phyloP scores from a whole-genome alignment of 2,888 invertebrate species.

The Sclerodermus sp. region DNA sequence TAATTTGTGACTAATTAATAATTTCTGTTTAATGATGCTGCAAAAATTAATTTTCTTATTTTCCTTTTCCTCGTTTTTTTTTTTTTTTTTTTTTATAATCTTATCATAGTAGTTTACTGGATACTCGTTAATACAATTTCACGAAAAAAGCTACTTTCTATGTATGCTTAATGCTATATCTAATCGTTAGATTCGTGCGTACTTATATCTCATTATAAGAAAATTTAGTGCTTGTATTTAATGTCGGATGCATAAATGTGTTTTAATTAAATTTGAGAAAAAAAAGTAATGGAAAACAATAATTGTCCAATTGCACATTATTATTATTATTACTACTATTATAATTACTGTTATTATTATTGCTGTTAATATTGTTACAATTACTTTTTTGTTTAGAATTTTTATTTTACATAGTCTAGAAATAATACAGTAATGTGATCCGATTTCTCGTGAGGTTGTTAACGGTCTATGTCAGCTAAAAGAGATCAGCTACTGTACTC shows the following conservation, averaged over 20 bases:
- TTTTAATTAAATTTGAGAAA: background rate
- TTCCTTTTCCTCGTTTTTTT: too few relatives aligned
- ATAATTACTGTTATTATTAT: constrained; percentile 1
- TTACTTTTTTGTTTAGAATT: background rate
- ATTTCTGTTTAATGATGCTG: background rate
- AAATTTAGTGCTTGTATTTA: background rate
- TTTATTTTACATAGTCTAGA: background rate
- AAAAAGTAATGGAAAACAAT: background rate
- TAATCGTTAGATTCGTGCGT: background rate
- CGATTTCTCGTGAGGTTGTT: constrained; percentile 34
- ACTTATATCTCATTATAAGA: background rate
- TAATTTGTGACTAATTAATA: background rate
- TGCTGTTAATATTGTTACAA: constrained; percentile 5
- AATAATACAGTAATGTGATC: background rate
- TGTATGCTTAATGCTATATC: background rate
- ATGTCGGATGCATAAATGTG: background rate
- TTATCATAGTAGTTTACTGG: background rate
- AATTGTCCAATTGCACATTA: background rate
- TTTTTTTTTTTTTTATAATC: background rate
- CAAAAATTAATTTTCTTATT: background rate
- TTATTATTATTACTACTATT: background rate
- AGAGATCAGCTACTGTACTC: constrained; percentile 51
- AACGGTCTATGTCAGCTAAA: constrained; percentile 52
- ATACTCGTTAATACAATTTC: background rate
- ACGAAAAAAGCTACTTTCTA: background rate